Evolutionary conservation across 2,113 vertebrate genomes (phyloP).

Genomic region (Butorides virescens): DNA sequence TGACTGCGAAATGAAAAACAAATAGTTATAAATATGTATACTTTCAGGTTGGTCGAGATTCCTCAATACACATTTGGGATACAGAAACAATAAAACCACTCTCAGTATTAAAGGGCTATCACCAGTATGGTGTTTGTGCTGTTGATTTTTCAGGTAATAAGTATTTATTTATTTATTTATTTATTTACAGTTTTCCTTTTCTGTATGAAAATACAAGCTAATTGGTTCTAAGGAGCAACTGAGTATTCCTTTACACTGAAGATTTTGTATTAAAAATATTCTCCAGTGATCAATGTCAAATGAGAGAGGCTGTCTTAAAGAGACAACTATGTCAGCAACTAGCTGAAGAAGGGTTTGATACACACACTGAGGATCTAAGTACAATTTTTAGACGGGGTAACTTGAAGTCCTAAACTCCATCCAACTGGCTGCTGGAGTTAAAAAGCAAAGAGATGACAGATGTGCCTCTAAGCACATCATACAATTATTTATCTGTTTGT

Average conservation of each 20-base stretch:
- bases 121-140: conserved; percentile 93
- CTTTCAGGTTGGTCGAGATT: conserved; percentile 92
- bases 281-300: not conserved
- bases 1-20: not conserved
- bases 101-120: conserved; percentile 93
- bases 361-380: not conserved
- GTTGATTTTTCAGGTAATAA: conserved; percentile 96
- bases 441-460: not conserved
- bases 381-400: not conserved
- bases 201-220: not conserved
- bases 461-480: not conserved
- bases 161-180: conserved; percentile 39
- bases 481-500: not conserved
- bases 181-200: not conserved
- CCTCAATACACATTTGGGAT: conserved; percentile 95
- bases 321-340: not conserved
- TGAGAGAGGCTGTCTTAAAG: not conserved
- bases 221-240: not conserved
- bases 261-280: not conserved
- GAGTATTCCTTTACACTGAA: not conserved
- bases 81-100: conserved; percentile 92
- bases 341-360: not conserved
- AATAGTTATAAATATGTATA: not conserved
- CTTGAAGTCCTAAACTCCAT: not conserved
- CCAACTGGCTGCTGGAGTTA: not conserved